phyloP scores from a whole-genome alignment of 2,797 vertebrate genomes.

The Nasua narica region DNA sequence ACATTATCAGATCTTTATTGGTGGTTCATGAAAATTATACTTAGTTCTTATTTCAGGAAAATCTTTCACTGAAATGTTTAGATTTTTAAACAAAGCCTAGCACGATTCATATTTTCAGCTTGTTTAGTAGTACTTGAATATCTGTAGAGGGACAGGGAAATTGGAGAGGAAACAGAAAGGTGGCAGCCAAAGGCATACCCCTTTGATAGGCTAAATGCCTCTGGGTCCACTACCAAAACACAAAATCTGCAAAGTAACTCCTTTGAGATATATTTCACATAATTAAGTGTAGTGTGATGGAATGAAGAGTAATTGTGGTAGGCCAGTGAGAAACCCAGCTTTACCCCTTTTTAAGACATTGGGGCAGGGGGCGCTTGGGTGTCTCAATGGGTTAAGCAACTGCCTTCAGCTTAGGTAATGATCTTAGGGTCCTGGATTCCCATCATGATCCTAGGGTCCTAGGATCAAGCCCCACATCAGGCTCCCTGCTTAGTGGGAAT shows the following conservation, averaged over 20 bases:
- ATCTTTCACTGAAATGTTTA: constrained; percentile 2
- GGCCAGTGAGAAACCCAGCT: not conserved
- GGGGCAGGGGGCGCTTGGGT: no score
- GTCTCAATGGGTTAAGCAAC: no score
- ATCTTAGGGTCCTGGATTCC: no score
- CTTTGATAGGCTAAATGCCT: not conserved
- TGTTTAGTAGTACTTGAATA: not conserved
- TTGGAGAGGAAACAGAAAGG: not conserved
- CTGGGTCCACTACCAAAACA: not conserved
- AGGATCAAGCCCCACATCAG: no score
- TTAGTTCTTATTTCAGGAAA: constrained; percentile 47
- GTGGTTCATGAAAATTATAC: constrained; percentile 34
- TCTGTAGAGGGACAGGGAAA: accelerated
- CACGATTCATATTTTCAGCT: not conserved
- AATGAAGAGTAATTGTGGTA: not conserved
- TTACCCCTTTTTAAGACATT: not conserved
- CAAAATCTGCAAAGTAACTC: not conserved
- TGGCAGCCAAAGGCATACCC: not conserved
- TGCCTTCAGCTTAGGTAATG: no score
- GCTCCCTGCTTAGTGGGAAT: no score
- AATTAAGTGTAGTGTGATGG: not conserved
- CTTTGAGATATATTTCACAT: not conserved
- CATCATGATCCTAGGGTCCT: no score
- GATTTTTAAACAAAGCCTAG: constrained; percentile 33
- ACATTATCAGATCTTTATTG: constrained; percentile 38